phyloP scores from a whole-genome alignment of 2,113 vertebrate genomes.

The Chroicocephalus ridibundus region DNA sequence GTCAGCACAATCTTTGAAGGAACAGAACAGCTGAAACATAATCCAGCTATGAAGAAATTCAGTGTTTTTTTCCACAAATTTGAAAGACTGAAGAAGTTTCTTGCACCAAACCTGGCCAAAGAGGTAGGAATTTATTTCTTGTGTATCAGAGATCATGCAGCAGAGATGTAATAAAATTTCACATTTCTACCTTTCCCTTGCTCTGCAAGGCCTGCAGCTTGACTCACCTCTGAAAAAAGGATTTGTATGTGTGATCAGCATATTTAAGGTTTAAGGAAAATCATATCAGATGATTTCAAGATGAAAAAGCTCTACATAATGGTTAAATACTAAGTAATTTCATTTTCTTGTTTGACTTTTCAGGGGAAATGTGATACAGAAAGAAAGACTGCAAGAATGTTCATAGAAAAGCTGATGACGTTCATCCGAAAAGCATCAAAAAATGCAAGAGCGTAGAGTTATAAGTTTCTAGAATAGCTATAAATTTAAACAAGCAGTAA shows the following conservation, averaged over 20 bases:
- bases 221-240: background rate
- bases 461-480: background rate
- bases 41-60: background rate
- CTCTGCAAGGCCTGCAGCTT: background rate
- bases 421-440: background rate
- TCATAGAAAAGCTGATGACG: background rate
- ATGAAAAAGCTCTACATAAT: background rate
- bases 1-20: conserved; percentile 57
- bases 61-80: conserved; percentile 27
- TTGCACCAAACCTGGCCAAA: background rate
- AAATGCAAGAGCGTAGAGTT: rapidly evolving
- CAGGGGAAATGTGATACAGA: conserved; percentile 43
- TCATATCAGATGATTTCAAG: rapidly evolving
- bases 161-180: background rate
- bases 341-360: background rate
- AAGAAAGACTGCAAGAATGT: background rate
- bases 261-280: background rate
- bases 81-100: conserved; percentile 8
- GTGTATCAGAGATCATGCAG: background rate
- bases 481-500: background rate
- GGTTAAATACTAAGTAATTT: background rate
- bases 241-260: background rate
- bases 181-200: background rate
- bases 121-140: background rate
- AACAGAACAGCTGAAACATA: conserved; percentile 28